Conservation (phyloP, 64 coral and sea anemone species). For the Trachythela sp. region DNA sequence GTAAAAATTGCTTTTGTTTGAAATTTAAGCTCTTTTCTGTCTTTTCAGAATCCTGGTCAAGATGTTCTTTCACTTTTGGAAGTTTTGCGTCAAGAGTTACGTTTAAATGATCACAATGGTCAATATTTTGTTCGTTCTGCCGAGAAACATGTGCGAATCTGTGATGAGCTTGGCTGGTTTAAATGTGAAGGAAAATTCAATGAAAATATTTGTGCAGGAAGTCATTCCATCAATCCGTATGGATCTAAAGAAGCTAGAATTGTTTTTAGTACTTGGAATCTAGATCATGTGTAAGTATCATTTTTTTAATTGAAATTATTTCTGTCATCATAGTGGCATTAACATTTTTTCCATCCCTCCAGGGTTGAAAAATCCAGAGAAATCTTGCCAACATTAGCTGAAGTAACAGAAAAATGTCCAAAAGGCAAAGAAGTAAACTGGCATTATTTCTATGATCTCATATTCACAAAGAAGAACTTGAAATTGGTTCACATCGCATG, state of each 20-base stretch:
- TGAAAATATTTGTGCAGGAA: slow-evolving; percentile 40
- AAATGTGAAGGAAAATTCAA: slow-evolving; percentile 71
- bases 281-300: slow-evolving; percentile 93
- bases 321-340: too few relatives aligned
- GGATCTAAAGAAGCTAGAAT: slow-evolving; percentile 78
- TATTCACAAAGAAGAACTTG: slow-evolving; percentile 82
- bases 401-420: slow-evolving; percentile 67
- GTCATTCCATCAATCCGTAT: slow-evolving; percentile 90
- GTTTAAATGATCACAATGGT: slow-evolving; percentile 54
- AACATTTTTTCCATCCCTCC: background rate
- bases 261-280: slow-evolving; percentile 93
- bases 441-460: slow-evolving; percentile 76
- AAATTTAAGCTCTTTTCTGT: background rate
- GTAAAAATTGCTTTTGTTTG: background rate
- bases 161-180: slow-evolving; percentile 79
- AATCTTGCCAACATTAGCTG: slow-evolving; percentile 64
- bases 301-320: background rate
- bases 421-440: slow-evolving; percentile 70
- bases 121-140: slow-evolving; percentile 82
- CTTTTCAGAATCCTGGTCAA: slow-evolving; percentile 34
- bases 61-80: slow-evolving; percentile 22
- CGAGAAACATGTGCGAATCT: slow-evolving; percentile 42
- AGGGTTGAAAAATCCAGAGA: slow-evolving; percentile 96
- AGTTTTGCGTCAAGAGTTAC: slow-evolving; percentile 60
- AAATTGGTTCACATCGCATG: slow-evolving; percentile 93